Percentiles rank a stretch among this genome's conserved stretches.
Evolutionary conservation across 2,113 vertebrate genomes (phyloP).

Genomic region (Sterna hirundo): DNA sequence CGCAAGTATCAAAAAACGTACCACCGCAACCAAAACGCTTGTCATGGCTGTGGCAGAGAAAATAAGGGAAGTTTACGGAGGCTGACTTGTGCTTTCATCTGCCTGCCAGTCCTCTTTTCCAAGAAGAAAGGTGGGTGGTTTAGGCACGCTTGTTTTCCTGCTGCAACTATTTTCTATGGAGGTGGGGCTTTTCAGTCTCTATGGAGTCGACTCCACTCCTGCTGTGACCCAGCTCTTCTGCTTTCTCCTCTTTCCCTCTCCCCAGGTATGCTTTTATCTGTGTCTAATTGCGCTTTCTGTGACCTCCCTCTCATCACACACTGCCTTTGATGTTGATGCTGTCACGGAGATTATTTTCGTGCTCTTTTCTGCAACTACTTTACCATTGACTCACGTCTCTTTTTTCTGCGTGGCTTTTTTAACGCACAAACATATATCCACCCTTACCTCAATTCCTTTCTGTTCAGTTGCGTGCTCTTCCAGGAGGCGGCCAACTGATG

Average conservation of each 20-base stretch:
- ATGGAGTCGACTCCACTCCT: background rate
- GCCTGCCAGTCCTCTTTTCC: no score
- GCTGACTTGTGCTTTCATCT: background rate
- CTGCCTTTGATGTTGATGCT: background rate
- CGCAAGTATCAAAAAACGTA: background rate
- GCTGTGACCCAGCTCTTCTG: background rate
- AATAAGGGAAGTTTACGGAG: background rate
- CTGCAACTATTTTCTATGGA: background rate
- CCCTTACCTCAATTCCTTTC: background rate
- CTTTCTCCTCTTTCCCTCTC: background rate
- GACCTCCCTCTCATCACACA: background rate
- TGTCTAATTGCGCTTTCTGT: background rate
- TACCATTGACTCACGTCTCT: background rate
- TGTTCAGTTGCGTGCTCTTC: background rate
- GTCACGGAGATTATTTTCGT: background rate
- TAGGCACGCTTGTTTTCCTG: background rate
- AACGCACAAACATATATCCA: background rate
- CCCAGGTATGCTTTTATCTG: background rate
- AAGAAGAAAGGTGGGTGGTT: background rate
- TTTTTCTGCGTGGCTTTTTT: background rate
- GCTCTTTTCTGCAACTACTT: background rate
- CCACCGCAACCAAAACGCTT: fast-evolving
- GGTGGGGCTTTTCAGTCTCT: background rate
- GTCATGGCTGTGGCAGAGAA: background rate
- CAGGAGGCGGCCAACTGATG: background rate